Evolutionary conservation across 2,888 invertebrate genomes (phyloP).

Genomic region (Tipula confusa): DNA sequence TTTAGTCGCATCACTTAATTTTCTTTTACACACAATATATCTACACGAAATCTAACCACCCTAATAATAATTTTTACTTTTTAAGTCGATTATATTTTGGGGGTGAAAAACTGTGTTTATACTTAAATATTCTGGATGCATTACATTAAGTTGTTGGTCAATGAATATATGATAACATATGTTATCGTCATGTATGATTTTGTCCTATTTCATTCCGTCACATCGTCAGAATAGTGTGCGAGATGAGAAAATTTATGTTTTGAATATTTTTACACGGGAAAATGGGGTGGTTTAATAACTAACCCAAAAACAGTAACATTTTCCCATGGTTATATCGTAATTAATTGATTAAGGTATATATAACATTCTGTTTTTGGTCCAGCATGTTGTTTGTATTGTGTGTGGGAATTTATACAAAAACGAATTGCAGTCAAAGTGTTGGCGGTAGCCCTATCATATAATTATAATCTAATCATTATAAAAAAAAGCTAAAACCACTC

Average conservation of each 20-base stretch:
- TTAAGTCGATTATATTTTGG: not conserved
- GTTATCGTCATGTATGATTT: not conserved
- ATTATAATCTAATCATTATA: no score
- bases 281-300: not conserved
- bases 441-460: no score
- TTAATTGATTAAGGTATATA: not conserved
- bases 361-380: not conserved
- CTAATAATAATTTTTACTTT: not conserved
- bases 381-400: not conserved
- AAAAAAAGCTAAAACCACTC: no score
- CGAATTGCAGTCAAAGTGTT: no score
- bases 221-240: not conserved
- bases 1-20: constrained; percentile 20
- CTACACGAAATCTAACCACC: not conserved
- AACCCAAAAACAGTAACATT: not conserved
- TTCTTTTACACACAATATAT: not conserved
- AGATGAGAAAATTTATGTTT: not conserved
- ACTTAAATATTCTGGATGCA: not conserved
- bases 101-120: not conserved
- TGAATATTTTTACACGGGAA: not conserved
- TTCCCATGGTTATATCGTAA: not conserved
- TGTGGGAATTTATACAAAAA: not conserved
- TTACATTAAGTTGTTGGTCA: not conserved
- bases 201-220: not conserved
- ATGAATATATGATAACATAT: not conserved